Conservation (phyloP, 2,888 invertebrate genomes). For the Caenorhabditis sp. region DNA sequence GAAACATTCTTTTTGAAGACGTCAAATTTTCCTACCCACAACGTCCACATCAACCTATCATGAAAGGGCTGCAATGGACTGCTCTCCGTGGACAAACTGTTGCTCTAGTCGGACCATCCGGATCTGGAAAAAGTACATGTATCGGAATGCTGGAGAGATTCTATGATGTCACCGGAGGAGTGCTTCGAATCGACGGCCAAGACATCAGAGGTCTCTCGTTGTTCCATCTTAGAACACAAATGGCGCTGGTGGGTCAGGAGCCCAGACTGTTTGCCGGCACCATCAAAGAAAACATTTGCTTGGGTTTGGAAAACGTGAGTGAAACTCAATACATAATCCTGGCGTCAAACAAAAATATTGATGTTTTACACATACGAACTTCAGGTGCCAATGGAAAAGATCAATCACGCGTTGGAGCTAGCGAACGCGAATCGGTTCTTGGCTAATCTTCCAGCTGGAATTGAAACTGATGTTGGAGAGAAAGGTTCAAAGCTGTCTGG, state of each 20-base stretch:
- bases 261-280: conserved; percentile 92
- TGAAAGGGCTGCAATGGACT: conserved; percentile 82
- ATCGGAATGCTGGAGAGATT: conserved; percentile 91
- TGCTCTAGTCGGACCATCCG: conserved; percentile 87
- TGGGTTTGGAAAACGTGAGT: conserved; percentile 86
- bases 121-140: conserved; percentile 93
- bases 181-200: conserved; percentile 82
- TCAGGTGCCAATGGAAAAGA: conserved; percentile 71
- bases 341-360: conserved; percentile 16
- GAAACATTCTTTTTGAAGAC: conserved; percentile 82
- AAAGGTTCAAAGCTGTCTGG: conserved; percentile 90
- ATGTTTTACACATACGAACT: conserved; percentile 25
- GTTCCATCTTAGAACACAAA: conserved; percentile 88
- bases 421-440: conserved; percentile 74
- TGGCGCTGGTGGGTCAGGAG: conserved; percentile 95
- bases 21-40: conserved; percentile 84
- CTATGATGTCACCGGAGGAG: conserved; percentile 89
- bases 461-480: conserved; percentile 83
- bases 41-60: conserved; percentile 77
- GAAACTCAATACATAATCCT: conserved; percentile 11
- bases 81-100: conserved; percentile 83
- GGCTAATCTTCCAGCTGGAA: conserved; percentile 72
- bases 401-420: conserved; percentile 72
- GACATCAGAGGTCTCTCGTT: conserved; percentile 88
- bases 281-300: conserved; percentile 93